Evolutionary conservation across 2,797 vertebrate species (phyloP).

Genomic region (Hypotaenidia philippensis): DNA sequence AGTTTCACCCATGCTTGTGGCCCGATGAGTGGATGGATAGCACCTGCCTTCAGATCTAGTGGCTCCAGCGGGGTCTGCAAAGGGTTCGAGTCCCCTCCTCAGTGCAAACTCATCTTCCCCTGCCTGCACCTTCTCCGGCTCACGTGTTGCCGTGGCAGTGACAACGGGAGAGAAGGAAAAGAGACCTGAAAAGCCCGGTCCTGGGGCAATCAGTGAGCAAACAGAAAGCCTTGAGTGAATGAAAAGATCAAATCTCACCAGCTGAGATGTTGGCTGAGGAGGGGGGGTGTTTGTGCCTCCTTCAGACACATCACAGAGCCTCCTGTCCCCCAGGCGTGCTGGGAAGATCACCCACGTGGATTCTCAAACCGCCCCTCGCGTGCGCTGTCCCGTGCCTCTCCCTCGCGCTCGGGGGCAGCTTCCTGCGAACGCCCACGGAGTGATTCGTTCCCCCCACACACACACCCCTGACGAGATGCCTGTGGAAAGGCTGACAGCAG

Average conservation of each 20-base stretch:
- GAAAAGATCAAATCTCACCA: neutral
- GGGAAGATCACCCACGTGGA: slow-evolving; percentile 22
- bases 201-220: neutral
- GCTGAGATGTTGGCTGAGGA: neutral
- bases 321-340: neutral
- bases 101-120: neutral
- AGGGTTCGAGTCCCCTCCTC: neutral
- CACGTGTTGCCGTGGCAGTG: neutral
- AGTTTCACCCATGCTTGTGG: neutral
- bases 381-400: slow-evolving; percentile 31
- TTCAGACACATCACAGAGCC: neutral
- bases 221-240: neutral
- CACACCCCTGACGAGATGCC: neutral
- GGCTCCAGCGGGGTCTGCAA: neutral
- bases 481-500: slow-evolving; percentile 8
- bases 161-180: neutral
- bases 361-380: neutral
- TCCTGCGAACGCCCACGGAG: neutral
- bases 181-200: neutral
- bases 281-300: neutral
- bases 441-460: neutral
- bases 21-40: neutral
- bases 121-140: neutral
- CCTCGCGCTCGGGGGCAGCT: slow-evolving; percentile 10
- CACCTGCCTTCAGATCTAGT: neutral